Percentiles rank a stretch among this genome's conserved stretches.
Evolutionary conservation across 2,888 invertebrate genomes (phyloP).

Genomic region (Drosophila helvetica): DNA sequence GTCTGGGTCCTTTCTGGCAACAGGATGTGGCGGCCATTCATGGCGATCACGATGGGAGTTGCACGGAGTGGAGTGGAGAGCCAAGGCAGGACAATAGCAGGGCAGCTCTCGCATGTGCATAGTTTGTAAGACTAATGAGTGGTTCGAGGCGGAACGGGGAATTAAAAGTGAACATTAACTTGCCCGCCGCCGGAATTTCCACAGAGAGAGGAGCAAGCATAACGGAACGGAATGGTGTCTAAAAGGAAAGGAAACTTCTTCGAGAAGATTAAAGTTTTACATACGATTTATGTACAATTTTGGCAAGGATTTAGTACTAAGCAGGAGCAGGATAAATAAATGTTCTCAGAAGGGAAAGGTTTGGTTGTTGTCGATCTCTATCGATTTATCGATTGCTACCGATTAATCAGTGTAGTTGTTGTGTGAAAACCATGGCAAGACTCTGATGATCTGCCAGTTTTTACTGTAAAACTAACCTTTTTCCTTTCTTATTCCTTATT

Average conservation of each 20-base stretch:
- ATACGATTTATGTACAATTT: not conserved
- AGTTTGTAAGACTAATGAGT: constrained; percentile 74
- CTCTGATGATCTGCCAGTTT: too few relatives aligned
- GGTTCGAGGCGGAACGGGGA: constrained; percentile 31
- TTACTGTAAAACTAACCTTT: too few relatives aligned
- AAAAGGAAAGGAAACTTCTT: not conserved
- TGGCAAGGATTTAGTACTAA: not conserved
- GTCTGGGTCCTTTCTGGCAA: constrained; percentile 42
- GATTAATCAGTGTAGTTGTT: too few relatives aligned
- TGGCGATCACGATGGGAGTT: constrained; percentile 28
- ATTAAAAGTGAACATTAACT: constrained; percentile 44
- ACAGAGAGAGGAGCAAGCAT: not conserved
- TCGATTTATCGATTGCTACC: not conserved
- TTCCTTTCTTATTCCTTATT: too few relatives aligned
- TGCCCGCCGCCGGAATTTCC: not conserved
- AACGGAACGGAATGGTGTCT: not conserved
- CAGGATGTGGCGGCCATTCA: constrained; percentile 51
- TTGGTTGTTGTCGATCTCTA: not conserved
- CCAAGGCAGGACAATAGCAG: constrained; percentile 49
- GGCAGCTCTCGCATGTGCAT: constrained; percentile 56
- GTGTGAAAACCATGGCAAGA: too few relatives aligned
- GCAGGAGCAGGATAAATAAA: not conserved
- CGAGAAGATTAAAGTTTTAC: not conserved
- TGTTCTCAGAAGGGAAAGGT: too few relatives aligned
- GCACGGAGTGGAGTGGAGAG: constrained; percentile 11